phyloP scores from a whole-genome alignment of 2,113 vertebrate species.

The Phodopus roborovskii region DNA sequence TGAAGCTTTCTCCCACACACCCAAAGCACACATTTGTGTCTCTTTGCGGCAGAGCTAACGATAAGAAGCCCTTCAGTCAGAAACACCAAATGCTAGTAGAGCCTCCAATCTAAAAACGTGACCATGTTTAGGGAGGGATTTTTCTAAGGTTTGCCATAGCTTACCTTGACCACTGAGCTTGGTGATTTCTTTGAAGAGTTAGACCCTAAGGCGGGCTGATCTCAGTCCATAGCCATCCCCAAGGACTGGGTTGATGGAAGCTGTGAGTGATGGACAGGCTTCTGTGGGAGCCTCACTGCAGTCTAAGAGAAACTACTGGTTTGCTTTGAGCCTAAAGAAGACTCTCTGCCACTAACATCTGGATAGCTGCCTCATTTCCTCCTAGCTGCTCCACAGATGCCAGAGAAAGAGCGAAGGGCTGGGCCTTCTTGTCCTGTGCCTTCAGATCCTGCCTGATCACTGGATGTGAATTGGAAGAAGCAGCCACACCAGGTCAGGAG shows the following conservation, averaged over 20 bases:
- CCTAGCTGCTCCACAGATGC: not conserved
- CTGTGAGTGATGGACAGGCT: not conserved
- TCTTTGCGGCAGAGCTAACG: not conserved
- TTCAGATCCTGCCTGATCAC: not conserved
- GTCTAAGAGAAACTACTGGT: not conserved
- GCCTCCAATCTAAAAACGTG: not conserved
- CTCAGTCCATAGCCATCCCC: not conserved
- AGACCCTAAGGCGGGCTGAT: fast-evolving
- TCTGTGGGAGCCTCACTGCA: too few species aligned
- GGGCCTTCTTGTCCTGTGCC: not conserved
- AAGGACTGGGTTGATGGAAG: not conserved
- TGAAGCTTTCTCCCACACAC: not conserved
- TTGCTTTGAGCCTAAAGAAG: not conserved
- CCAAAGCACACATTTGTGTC: not conserved
- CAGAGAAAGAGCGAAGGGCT: not conserved
- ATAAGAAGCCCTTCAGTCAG: not conserved
- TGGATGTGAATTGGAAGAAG: not conserved
- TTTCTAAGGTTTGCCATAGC: not conserved
- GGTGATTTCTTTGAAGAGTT: not conserved
- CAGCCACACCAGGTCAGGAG: not conserved
- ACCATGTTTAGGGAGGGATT: not conserved
- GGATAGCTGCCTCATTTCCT: not conserved
- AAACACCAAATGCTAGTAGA: not conserved
- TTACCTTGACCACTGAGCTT: not conserved
- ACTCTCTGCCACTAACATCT: not conserved